These are phyloP conservation scores for Meta bourneti DNA, from an alignment of 2,888 invertebrate species.

Conservation along the genomic window DNA sequence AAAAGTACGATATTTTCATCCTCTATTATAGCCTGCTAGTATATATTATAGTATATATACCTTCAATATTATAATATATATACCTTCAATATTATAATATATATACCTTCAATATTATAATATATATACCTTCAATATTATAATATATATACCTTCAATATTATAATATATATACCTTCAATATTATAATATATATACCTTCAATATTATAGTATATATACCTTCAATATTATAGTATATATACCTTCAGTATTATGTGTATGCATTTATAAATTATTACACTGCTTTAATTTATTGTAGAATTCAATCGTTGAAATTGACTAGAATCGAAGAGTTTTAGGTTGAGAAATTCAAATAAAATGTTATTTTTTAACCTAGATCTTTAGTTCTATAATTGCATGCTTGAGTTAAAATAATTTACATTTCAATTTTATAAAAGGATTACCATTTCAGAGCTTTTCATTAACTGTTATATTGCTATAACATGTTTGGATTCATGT, in stretches of 20 bases:
- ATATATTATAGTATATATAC: not conserved
- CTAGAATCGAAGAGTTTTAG: too few species aligned
- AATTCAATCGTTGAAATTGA: too few species aligned
- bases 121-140: not conserved
- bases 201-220: not conserved
- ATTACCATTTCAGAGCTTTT: too few species aligned
- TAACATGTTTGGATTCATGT: not conserved
- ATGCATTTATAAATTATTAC: not conserved
- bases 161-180: not conserved
- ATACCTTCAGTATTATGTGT: not conserved
- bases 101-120: not conserved
- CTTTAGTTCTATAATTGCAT: too few species aligned
- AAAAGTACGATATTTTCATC: conserved; percentile 84
- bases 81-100: not conserved
- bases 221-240: not conserved
- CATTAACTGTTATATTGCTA: too few species aligned
- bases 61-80: not conserved
- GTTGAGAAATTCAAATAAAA: too few species aligned
- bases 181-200: not conserved
- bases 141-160: not conserved
- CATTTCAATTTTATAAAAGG: too few species aligned
- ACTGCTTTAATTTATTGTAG: too few species aligned
- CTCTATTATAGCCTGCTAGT: not conserved
- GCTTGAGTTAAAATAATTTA: too few species aligned
- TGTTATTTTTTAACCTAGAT: too few species aligned